phyloP scores from a whole-genome alignment of 2,113 vertebrate genomes.

The Ceuthmochares aereus region DNA sequence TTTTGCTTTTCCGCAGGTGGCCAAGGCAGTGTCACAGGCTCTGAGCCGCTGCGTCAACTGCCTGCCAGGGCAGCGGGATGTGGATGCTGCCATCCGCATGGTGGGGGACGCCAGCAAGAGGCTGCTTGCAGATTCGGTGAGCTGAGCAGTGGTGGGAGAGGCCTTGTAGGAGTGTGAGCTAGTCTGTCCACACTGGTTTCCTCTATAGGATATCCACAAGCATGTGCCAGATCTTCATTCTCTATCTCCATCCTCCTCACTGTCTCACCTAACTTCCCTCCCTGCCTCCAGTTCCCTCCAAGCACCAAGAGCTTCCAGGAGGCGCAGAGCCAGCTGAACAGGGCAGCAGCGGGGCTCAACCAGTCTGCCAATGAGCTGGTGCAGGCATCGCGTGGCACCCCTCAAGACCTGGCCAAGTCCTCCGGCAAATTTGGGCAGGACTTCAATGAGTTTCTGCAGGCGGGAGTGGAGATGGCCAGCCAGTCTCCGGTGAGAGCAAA shows the following conservation, averaged over 20 bases:
- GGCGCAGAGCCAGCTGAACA: conserved; percentile 90
- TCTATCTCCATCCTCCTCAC: background rate
- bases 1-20: conserved; percentile 81
- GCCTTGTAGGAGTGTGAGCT: accelerated
- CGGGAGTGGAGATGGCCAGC: conserved; percentile 96
- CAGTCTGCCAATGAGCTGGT: conserved; percentile 96
- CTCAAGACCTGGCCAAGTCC: conserved; percentile 90
- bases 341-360: conserved; percentile 90
- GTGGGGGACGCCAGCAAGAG: conserved; percentile 96
- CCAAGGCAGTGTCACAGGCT: conserved; percentile 94
- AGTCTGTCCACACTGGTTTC: accelerated
- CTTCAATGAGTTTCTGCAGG: conserved; percentile 93
- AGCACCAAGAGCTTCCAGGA: conserved; percentile 96
- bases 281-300: conserved; percentile 84
- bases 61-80: conserved; percentile 93
- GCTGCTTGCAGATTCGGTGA: conserved; percentile 87
- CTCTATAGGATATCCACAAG: background rate
- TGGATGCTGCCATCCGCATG: conserved; percentile 92
- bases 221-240: background rate
- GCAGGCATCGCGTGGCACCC: conserved; percentile 91
- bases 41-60: conserved; percentile 94
- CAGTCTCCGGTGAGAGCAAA: conserved; percentile 87
- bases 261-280: background rate
- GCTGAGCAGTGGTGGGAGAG: background rate
- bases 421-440: conserved; percentile 95